Conservation (phyloP, 2,797 vertebrate genomes). For the Chiloscyllium punctatum region DNA sequence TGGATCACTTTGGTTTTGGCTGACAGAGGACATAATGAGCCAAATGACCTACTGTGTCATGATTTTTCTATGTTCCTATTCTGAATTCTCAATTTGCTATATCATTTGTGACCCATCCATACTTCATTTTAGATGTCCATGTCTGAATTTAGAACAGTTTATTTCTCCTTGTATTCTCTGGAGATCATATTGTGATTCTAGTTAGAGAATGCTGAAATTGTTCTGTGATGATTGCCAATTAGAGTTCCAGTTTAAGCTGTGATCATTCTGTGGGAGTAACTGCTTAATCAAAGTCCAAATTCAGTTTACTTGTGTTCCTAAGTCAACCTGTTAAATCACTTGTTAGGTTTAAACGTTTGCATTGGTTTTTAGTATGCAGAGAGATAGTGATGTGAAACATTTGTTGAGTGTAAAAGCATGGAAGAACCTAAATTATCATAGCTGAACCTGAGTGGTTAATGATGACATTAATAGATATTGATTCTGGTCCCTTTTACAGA, state of each 20-base stretch:
- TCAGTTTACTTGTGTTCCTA: background rate
- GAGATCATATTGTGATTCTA: background rate
- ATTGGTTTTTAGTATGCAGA: background rate
- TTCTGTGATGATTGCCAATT: conserved; percentile 26
- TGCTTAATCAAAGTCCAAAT: conserved; percentile 20
- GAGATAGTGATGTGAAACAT: background rate
- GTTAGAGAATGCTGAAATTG: background rate
- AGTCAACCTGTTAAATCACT: background rate
- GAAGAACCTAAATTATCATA: background rate
- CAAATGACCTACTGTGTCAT: background rate
- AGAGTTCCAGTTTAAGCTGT: background rate
- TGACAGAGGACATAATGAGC: background rate
- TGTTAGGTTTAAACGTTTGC: conserved; percentile 19
- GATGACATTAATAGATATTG: background rate
- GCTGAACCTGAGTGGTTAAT: background rate
- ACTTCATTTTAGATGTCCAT: background rate
- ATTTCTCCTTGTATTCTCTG: background rate
- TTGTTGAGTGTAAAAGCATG: background rate
- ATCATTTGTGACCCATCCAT: background rate
- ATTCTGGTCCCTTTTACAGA: background rate
- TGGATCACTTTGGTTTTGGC: background rate
- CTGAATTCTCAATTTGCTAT: background rate
- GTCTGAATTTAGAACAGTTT: background rate
- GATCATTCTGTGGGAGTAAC: conserved; percentile 7
- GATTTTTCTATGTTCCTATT: background rate